These are phyloP conservation scores for Linurgus olivaceus DNA, from an alignment of 2,797 vertebrate genomes.

Conservation along the genomic window DNA sequence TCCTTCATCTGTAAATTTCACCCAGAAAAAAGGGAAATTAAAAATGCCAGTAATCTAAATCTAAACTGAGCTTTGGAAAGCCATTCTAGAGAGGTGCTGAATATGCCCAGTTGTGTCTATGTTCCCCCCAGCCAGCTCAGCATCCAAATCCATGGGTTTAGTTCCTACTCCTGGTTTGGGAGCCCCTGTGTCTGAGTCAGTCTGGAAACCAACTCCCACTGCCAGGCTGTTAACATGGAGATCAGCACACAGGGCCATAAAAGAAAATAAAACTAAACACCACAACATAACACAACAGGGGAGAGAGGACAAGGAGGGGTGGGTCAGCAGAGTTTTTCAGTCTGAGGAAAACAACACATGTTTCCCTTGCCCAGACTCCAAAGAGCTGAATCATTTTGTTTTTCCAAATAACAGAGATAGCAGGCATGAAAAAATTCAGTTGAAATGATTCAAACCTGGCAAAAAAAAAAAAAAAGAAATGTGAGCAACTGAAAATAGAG, in stretches of 20 bases:
- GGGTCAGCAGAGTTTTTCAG: not conserved
- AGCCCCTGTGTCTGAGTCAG: not conserved
- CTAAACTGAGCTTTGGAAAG: not conserved
- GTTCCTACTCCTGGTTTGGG: not conserved
- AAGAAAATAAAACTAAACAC: not conserved
- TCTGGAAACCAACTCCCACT: not conserved
- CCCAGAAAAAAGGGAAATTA: not conserved
- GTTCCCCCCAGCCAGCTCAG: not conserved
- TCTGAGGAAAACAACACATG: constrained; percentile 50
- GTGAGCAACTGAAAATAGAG: not conserved
- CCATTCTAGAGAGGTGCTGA: not conserved
- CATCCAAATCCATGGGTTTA: not conserved
- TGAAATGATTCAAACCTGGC: not conserved
- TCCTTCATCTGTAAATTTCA: not conserved
- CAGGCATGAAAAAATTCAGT: not conserved
- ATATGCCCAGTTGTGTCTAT: accelerated
- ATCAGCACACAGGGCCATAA: not conserved
- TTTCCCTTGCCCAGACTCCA: not conserved
- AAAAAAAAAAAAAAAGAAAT: not conserved
- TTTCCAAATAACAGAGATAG: not conserved
- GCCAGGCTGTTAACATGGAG: not conserved
- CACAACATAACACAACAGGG: not conserved
- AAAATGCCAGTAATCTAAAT: not conserved
- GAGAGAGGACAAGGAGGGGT: not conserved
- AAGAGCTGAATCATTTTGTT: constrained; percentile 33